A percentile compares a stretch with the other conserved stretches of the same genome.
Evolutionary conservation across 2,797 vertebrate genomes (phyloP).

Genomic region (Taeniopygia guttata): DNA sequence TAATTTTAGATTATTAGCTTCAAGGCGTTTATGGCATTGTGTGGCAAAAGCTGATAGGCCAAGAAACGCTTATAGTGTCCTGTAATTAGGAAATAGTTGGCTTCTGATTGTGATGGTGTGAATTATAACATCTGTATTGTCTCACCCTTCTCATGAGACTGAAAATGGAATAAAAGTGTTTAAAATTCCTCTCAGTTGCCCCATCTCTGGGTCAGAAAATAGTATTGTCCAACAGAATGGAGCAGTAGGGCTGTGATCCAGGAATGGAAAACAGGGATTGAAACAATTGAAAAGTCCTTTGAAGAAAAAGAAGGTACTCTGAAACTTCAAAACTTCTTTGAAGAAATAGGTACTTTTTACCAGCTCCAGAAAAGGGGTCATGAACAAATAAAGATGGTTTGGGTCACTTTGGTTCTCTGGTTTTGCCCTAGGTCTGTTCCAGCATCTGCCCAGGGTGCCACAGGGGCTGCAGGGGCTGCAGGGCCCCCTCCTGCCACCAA

Average conservation of each 20-base stretch:
- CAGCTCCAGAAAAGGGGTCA: neutral
- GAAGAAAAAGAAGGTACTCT: neutral
- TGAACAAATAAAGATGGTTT: neutral
- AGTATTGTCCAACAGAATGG: neutral
- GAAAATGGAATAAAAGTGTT: neutral
- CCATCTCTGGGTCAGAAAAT: neutral
- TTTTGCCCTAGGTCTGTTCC: conserved; percentile 82
- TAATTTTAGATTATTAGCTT: neutral
- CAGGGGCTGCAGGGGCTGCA: conserved; percentile 9
- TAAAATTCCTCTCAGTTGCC: neutral
- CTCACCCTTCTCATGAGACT: neutral
- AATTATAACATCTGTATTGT: neutral
- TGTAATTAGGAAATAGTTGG: neutral
- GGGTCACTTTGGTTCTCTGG: neutral
- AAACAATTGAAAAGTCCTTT: neutral
- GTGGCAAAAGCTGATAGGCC: neutral
- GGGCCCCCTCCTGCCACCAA: conserved; percentile 73
- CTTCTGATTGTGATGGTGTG: neutral
- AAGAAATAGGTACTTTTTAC: neutral
- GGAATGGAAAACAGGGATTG: neutral
- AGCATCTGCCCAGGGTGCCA: conserved; percentile 75
- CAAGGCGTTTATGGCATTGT: neutral
- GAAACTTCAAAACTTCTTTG: neutral
- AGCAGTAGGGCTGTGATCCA: neutral
- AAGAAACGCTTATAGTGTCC: neutral